Percentiles rank a stretch among this genome's conserved stretches.
Evolutionary conservation across 2,113 vertebrate genomes (phyloP).

Genomic region (Cygnus atratus): DNA sequence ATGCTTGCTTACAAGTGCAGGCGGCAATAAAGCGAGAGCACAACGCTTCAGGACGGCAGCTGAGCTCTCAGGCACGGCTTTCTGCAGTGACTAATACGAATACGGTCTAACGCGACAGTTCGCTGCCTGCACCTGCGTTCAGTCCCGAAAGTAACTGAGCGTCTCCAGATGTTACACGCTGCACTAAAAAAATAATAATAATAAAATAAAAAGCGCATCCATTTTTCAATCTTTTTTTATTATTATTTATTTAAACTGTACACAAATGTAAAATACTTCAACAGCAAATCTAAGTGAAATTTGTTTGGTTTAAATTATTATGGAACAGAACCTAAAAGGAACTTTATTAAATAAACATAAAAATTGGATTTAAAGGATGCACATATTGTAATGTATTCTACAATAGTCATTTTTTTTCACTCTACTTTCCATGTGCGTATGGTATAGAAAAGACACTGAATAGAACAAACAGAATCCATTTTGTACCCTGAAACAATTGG

Average conservation of each 20-base stretch:
- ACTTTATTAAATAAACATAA: constrained; percentile 98
- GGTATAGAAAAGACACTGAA: constrained; percentile 89
- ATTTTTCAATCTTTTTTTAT: constrained; percentile 75
- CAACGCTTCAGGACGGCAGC: constrained; percentile 40
- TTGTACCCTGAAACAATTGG: constrained; percentile 92
- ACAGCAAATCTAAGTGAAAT: constrained; percentile 85
- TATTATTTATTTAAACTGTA: constrained; percentile 98
- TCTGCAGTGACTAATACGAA: constrained; percentile 47
- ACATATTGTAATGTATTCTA: constrained; percentile 78
- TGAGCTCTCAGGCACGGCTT: constrained; percentile 57
- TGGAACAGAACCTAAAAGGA: constrained; percentile 94
- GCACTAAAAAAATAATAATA: not conserved
- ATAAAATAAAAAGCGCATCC: constrained; percentile 8
- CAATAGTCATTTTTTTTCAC: constrained; percentile 68
- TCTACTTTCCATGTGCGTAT: constrained; percentile 85
- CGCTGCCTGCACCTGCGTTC: constrained; percentile 20
- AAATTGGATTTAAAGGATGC: constrained; percentile 80
- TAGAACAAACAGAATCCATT: constrained; percentile 88
- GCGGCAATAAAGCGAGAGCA: not conserved
- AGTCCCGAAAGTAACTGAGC: constrained; percentile 33
- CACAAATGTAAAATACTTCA: constrained; percentile 86
- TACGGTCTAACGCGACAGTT: constrained; percentile 34
- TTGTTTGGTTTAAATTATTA: constrained; percentile 96
- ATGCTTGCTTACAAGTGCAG: constrained; percentile 49
- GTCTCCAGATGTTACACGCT: constrained; percentile 55